phyloP scores from a whole-genome alignment of 2,888 invertebrate genomes.

The Hemicrepidius hirtus region DNA sequence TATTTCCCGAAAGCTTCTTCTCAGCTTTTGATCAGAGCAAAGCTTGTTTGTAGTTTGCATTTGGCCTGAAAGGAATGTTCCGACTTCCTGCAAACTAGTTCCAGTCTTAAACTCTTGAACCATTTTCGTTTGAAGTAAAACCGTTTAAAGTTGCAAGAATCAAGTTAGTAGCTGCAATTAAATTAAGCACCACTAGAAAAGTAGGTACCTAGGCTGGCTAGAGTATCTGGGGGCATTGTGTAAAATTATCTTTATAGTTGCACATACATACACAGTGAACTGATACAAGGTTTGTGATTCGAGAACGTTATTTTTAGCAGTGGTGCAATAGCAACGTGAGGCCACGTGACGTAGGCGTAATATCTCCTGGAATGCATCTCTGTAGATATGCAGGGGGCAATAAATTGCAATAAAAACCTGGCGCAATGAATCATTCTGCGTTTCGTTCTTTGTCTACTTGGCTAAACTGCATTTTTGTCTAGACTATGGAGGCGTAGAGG shows the following conservation, averaged over 20 bases:
- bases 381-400: constrained; percentile 61
- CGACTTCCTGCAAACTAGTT: too few species aligned
- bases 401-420: constrained; percentile 65
- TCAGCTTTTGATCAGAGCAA: too few species aligned
- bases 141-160: too few species aligned
- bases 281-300: constrained; percentile 23
- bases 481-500: constrained; percentile 59
- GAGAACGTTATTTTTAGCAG: constrained; percentile 35
- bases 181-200: too few species aligned
- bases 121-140: too few species aligned
- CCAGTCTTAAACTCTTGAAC: too few species aligned
- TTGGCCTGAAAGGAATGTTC: too few species aligned
- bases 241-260: constrained; percentile 12
- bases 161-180: too few species aligned
- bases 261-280: constrained; percentile 4
- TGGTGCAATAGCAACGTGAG: constrained; percentile 46
- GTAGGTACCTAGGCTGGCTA: too few species aligned
- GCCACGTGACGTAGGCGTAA: constrained; percentile 59
- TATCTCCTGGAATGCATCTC: constrained; percentile 61
- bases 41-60: too few species aligned
- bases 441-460: constrained; percentile 61
- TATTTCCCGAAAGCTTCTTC: too few species aligned
- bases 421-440: constrained; percentile 64
- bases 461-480: constrained; percentile 63
- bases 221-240: neutral